phyloP scores from a whole-genome alignment of 2,888 invertebrate genomes.

The Drosophila mercatorum region DNA sequence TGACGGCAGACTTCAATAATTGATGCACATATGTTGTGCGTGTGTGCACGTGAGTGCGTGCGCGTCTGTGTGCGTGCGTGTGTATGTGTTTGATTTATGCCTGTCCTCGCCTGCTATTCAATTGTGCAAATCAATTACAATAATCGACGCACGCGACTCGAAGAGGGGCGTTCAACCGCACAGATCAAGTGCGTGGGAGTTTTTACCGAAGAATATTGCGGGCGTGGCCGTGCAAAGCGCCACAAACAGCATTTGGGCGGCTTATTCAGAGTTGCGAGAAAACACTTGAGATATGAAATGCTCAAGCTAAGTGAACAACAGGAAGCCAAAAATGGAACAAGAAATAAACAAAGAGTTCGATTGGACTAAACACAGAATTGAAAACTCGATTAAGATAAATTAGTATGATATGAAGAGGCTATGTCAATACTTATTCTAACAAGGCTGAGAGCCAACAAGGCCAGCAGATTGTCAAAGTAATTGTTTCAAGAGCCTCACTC shows the following conservation, averaged over 20 bases:
- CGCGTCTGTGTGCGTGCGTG: slow-evolving; percentile 1
- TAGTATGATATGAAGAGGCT: no score
- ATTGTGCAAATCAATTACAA: slow-evolving; percentile 79
- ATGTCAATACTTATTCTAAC: no score
- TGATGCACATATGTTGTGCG: slow-evolving; percentile 60
- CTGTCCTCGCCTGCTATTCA: slow-evolving; percentile 72
- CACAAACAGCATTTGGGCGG: slow-evolving; percentile 4
- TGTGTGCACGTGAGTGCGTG: not conserved
- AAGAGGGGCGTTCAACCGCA: slow-evolving; percentile 58
- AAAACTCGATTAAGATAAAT: no score
- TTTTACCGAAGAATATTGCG: not conserved
- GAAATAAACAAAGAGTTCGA: no score
- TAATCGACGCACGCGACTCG: slow-evolving; percentile 69
- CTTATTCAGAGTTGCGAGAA: not conserved
- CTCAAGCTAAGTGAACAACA: not conserved
- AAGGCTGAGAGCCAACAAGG: no score
- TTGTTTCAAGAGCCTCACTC: no score
- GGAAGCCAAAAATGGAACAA: no score
- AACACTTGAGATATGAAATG: not conserved
- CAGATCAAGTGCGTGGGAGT: slow-evolving; percentile 32
- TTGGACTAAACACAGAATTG: no score
- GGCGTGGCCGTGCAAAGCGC: not conserved
- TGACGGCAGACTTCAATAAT: slow-evolving; percentile 57
- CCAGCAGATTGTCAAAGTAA: no score
- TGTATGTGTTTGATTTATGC: slow-evolving; percentile 66